phyloP scores from a whole-genome alignment of 2,797 vertebrate genomes.

The Tenualosa thibaudeaui region DNA sequence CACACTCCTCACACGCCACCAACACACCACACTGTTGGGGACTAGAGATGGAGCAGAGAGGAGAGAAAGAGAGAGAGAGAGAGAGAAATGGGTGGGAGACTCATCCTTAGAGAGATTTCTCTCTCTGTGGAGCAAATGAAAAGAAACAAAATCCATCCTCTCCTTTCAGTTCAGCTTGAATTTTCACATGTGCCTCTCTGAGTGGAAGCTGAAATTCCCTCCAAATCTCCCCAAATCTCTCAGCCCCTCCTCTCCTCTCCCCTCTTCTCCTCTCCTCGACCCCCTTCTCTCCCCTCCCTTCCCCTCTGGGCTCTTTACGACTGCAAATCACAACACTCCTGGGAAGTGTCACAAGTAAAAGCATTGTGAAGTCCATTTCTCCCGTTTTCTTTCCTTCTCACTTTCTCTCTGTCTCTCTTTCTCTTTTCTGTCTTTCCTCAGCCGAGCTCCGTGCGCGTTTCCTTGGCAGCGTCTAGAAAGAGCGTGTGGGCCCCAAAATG shows the following conservation, averaged over 20 bases:
- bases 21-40: not conserved
- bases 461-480: not conserved
- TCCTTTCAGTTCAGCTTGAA: not conserved
- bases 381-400: not conserved
- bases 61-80: not conserved
- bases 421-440: not conserved
- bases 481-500: not conserved
- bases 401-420: not conserved
- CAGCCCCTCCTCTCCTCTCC: not conserved
- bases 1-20: conserved; percentile 1
- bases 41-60: not conserved
- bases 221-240: not conserved
- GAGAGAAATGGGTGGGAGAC: not conserved
- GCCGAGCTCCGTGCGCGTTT: not conserved
- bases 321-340: not conserved
- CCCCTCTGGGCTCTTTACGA: not conserved
- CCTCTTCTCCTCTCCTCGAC: not conserved
- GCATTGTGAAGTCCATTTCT: not conserved
- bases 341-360: not conserved
- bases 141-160: not conserved
- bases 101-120: not conserved
- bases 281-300: too few relatives aligned
- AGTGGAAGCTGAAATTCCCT: not conserved
- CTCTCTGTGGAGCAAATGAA: not conserved
- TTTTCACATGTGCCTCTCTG: not conserved